Evolutionary conservation across 2,797 vertebrate genomes (phyloP), one percentile per base, ranked within the genome.

Genomic region (Cyprinodon diabolis): DNA sequence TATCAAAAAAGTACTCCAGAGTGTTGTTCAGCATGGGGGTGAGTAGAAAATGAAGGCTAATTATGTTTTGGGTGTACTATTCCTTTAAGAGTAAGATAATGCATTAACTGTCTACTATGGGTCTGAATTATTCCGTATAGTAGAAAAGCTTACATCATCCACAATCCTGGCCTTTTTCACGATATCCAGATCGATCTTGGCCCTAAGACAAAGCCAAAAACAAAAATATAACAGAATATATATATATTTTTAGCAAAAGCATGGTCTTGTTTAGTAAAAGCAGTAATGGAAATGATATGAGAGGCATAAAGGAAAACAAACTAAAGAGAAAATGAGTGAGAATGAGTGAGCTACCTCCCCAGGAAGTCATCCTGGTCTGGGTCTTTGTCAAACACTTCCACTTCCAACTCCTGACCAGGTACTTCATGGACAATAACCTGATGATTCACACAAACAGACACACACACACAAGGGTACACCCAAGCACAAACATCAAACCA

Each of bases 281-380:
- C 80, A 72, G 77, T 72, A 58, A 83, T 83, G 90, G 75, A 66
- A 70, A 67, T 76, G 80, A 67, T 62, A 72, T 66, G 78, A 86
- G 69, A 78, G 81, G 74, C 85, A 90, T 83, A 87, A 35, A 74
- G 83, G 83, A 71, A 91, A 77, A 70, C 49, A 84, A 21, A 77
- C 40, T 43, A 43, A 72, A 88, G 63, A 84, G n/a, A 78, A 71
- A 87, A 80, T 85, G 81, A 82, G 71, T 82, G 82, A 84, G 83
- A 89, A 88, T 83, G 87, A 80, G 71, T 85, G 71, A 93, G 91
- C 86, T 95, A 98, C 97, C 97, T 97, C 87, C 97, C 97, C 90
- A 98, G 94, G 92, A 98, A 97, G 87, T 98, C 97, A 89, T 98
- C 97, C 94, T 98, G 95, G 93, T 98, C 97, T 62, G 96, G 97